Percentiles rank a stretch among this genome's conserved stretches.
Evolutionary conservation across 1,140 invertebrate species (phyloP).

Genomic region (Musca domestica): DNA sequence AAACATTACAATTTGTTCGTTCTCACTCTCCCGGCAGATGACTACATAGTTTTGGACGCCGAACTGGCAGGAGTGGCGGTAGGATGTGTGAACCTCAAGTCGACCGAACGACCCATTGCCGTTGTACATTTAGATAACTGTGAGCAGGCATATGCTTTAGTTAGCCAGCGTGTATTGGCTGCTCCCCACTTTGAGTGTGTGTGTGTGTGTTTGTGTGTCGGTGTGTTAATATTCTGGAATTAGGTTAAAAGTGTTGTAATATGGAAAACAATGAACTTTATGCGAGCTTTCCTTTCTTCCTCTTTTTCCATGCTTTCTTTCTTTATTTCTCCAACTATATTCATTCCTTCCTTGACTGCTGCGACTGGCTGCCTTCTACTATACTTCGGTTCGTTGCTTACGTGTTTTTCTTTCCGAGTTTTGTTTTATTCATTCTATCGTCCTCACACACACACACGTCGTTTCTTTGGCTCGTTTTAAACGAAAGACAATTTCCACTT

Average conservation of each 20-base stretch:
- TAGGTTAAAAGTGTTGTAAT: conserved; percentile 21
- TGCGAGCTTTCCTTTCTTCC: conserved; percentile 1
- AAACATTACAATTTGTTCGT: no score
- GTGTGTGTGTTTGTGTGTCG: not conserved
- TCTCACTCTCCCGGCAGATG: no score
- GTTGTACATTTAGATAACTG: no score
- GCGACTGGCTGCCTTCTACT: not conserved
- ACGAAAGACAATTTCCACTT: not conserved
- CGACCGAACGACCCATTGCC: no score
- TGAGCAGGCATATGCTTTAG: no score
- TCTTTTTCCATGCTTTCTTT: not conserved
- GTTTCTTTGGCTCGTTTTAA: not conserved
- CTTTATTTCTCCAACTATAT: not conserved
- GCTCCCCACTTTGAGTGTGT: not conserved
- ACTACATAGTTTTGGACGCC: no score
- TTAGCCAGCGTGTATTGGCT: no score
- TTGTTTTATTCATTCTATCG: not conserved
- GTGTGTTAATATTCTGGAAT: conserved; percentile 17
- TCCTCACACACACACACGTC: no score
- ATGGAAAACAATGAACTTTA: conserved; percentile 19
- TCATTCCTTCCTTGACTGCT: not conserved
- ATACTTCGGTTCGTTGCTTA: not conserved
- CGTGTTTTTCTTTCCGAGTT: not conserved
- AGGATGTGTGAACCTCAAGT: no score
- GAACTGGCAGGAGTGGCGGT: no score